Percentiles rank a stretch among this genome's conserved stretches.
Conservation (phyloP, 2,888 invertebrate genomes). For the Nomada ferruginata region DNA sequence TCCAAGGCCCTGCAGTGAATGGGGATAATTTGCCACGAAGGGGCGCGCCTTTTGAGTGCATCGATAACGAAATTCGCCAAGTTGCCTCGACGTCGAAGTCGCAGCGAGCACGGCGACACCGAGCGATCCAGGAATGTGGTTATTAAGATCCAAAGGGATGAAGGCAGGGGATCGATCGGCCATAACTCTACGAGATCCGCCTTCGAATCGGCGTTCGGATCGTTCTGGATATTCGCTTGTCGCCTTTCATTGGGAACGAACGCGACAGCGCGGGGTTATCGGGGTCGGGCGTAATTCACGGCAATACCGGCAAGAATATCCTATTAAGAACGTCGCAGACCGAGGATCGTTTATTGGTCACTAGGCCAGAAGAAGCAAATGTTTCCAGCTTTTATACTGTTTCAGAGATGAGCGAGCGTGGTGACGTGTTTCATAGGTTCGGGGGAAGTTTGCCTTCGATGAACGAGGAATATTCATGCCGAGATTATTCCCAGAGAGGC, state of each 20-base stretch:
- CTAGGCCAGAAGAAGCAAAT: conserved; percentile 35
- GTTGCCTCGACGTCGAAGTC: conserved; percentile 7
- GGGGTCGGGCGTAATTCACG: conserved; percentile 39
- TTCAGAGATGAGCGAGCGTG: background rate
- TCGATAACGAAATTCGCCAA: conserved; percentile 53
- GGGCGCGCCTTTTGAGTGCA: conserved; percentile 19
- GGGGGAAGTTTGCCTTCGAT: no score
- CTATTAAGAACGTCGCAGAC: conserved; percentile 45
- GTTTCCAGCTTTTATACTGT: conserved; percentile 11
- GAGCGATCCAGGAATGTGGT: conserved; percentile 34
- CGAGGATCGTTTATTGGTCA: conserved; percentile 45
- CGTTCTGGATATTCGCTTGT: conserved; percentile 14
- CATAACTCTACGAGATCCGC: conserved; percentile 3
- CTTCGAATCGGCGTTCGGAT: background rate
- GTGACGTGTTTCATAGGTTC: background rate
- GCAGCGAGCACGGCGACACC: conserved; percentile 3
- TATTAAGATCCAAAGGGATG: conserved; percentile 34
- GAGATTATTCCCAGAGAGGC: no score
- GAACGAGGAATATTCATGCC: no score
- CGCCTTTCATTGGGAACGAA: conserved; percentile 36
- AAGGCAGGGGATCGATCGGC: conserved; percentile 9
- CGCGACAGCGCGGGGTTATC: conserved; percentile 29
- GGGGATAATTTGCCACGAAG: conserved; percentile 55
- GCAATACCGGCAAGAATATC: conserved; percentile 43
- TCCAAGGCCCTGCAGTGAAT: background rate